phyloP scores from a whole-genome alignment of 1,140 invertebrate genomes.

The Pissodes strobi region DNA sequence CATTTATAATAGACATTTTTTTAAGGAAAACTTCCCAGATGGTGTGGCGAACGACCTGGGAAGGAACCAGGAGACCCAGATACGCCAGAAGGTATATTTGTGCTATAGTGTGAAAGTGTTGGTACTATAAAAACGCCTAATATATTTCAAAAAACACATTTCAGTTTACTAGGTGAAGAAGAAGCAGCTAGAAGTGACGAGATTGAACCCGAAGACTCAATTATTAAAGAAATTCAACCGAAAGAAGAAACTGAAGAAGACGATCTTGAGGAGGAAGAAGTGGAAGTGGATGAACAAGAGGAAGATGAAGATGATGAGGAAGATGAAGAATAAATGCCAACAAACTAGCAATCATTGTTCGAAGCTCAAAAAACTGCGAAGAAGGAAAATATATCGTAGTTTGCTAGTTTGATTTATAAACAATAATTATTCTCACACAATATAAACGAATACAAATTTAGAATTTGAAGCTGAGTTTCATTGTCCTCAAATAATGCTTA shows the following conservation, averaged over 20 bases:
- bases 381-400: no score
- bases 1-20: no score
- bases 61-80: slow-evolving; percentile 86
- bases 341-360: not conserved
- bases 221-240: slow-evolving; percentile 64
- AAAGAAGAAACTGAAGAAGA: slow-evolving; percentile 75
- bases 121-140: no score
- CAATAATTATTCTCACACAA: no score
- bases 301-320: slow-evolving; percentile 69
- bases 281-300: slow-evolving; percentile 67
- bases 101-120: no score
- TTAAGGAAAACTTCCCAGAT: slow-evolving; percentile 90
- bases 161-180: slow-evolving; percentile 73
- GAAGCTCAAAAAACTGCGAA: not conserved
- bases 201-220: slow-evolving; percentile 69
- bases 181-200: slow-evolving; percentile 72
- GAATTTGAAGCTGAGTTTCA: no score
- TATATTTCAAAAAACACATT: no score
- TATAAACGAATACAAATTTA: no score
- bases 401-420: no score
- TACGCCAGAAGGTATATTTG: slow-evolving; percentile 84
- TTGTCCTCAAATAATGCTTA: no score
- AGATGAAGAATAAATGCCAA: slow-evolving; percentile 29
- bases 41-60: slow-evolving; percentile 90
- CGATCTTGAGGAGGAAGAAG: slow-evolving; percentile 65